phyloP scores from a whole-genome alignment of 2,888 invertebrate genomes.

The Pristionchus fissidentatus region DNA sequence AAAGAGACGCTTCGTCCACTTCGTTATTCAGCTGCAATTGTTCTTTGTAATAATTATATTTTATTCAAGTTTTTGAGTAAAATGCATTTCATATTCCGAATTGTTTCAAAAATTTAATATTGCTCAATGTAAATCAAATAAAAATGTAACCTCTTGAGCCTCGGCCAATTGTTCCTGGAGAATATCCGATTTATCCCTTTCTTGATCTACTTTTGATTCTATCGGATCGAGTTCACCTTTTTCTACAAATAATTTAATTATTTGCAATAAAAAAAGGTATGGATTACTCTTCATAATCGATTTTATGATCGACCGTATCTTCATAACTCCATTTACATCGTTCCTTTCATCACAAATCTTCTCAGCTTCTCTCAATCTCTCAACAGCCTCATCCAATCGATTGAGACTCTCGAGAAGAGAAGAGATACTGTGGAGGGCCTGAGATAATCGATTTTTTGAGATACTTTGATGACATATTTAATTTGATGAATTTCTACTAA shows the following conservation, averaged over 20 bases:
- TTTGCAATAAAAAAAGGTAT: background rate
- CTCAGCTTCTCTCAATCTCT: background rate
- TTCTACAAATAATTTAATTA: background rate
- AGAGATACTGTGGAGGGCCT: conserved; percentile 27
- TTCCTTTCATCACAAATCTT: background rate
- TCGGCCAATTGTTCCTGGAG: conserved; percentile 23
- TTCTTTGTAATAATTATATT: background rate
- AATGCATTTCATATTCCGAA: background rate
- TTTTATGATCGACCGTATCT: background rate
- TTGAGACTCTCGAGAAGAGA: conserved; percentile 1
- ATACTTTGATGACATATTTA: too few relatives aligned
- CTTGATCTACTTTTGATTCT: background rate
- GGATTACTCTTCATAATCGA: background rate
- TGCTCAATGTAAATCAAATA: too few relatives aligned
- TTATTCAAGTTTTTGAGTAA: background rate
- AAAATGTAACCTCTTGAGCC: conserved; percentile 39
- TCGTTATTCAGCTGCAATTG: conserved; percentile 25
- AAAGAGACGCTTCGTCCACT: conserved; percentile 25
- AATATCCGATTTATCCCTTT: background rate
- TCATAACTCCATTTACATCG: background rate
- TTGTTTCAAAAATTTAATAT: too few relatives aligned
- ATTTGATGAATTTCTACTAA: background rate
- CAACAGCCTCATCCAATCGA: conserved; percentile 30
- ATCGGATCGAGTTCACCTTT: background rate
- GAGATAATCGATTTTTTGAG: too few relatives aligned